These are phyloP conservation scores for Pararge aegeria DNA, from an alignment of 1,140 invertebrate genomes.

Conservation along the genomic window DNA sequence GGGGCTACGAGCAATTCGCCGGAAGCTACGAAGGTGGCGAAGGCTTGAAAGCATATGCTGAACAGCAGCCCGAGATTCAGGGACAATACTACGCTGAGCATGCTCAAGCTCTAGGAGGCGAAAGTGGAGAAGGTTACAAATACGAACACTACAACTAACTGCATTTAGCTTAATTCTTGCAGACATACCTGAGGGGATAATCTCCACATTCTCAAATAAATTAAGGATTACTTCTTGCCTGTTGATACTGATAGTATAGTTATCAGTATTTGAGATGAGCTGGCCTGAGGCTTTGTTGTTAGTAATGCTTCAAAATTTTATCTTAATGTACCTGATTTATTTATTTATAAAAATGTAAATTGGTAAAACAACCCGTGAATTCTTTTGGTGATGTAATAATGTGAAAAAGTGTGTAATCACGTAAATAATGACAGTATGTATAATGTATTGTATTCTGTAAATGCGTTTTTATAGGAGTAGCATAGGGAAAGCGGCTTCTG, in stretches of 20 bases:
- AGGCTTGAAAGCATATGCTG: conserved; percentile 60
- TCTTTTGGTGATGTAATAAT: conserved; percentile 35
- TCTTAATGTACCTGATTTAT: conserved; percentile 66
- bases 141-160: conserved; percentile 59
- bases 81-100: conserved; percentile 57
- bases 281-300: conserved; percentile 38
- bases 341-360: conserved; percentile 34
- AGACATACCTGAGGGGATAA: conserved; percentile 41
- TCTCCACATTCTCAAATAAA: conserved; percentile 44
- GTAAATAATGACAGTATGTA: conserved; percentile 39
- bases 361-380: conserved; percentile 48
- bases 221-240: conserved; percentile 63
- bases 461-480: background rate
- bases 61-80: conserved; percentile 46
- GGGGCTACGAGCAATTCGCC: conserved; percentile 36
- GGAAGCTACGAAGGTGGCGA: conserved; percentile 64
- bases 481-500: background rate
- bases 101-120: conserved; percentile 49
- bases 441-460: conserved; percentile 26
- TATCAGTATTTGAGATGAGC: conserved; percentile 36
- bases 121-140: conserved; percentile 61
- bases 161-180: conserved; percentile 38
- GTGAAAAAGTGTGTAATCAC: conserved; percentile 31
- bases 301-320: conserved; percentile 38
- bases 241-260: conserved; percentile 45